Base-by-base conservation (phyloP, 2,888 invertebrate genomes). In the Yponomeuta cagnagella region DNA sequence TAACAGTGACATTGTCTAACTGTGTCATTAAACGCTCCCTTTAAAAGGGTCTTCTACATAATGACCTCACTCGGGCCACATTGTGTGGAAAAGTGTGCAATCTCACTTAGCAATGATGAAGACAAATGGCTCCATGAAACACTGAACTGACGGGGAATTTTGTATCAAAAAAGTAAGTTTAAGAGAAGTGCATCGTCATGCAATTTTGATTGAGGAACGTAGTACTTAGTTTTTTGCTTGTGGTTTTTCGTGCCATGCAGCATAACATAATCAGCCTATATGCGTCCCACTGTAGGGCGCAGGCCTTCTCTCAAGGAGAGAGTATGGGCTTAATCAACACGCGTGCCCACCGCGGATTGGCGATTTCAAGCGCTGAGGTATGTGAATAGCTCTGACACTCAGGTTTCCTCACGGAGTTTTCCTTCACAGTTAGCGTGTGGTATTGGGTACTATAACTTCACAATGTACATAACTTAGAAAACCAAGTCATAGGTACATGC, bases 81-180 rank as follows among this genome's bases (percentile, higher is more conserved):
- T 58, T 58, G 52, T 58, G 52, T 58, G 52, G 52, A 58, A 58
- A 58, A 58, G 52, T 58, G 52, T 58, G 52, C 52, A 58, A 58
- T 58, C 52, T 58, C 52, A 58, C 52, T 58, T 58, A 58, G 52
- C 15, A 58, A 58, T 58, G 52, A 58, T 58, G 52, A 58, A 58
- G 52, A 58, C 52, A 15, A 58, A 58, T 58, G 52, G 15, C 8
- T 15, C 15, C 12, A 58, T 58, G 15, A 58, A 58, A 58, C 52
- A 58, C 52, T 58, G 52, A 58, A 58, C 52, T 58, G 52, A 58
- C 52, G 52, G 52, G 15, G 15, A 15, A 3, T 15, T 58, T 15
- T 58, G 15, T 15, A 43, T 43, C 43, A 15, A 58, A 58, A 52
- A 58, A 58, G 52, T 58, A 58, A 15, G 52, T 58, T 15, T 4